Evolutionary conservation across 1,140 invertebrate species (phyloP).

Genomic region (Bombus balteatus): DNA sequence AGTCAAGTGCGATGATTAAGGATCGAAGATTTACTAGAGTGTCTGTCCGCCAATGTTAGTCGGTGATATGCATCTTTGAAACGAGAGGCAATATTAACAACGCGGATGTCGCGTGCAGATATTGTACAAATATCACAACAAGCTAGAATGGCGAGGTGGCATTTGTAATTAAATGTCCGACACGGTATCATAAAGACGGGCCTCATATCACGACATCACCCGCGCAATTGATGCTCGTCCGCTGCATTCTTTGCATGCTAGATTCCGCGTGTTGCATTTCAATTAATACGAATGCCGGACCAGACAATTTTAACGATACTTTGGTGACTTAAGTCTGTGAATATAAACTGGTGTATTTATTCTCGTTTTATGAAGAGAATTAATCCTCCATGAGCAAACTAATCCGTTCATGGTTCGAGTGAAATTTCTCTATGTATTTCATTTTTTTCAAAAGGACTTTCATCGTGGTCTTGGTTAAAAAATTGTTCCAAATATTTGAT

Average conservation of each 20-base stretch:
- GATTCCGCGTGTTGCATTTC: slow-evolving; percentile 27
- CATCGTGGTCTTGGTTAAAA: too few species aligned
- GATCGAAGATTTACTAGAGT: neutral
- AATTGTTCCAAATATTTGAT: too few species aligned
- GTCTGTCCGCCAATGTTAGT: slow-evolving; percentile 31
- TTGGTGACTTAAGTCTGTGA: neutral
- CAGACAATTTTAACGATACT: neutral
- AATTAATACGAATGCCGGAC: slow-evolving; percentile 23
- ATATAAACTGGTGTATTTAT: neutral
- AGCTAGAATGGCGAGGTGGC: neutral
- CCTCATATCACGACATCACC: slow-evolving; percentile 57
- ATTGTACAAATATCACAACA: slow-evolving; percentile 45
- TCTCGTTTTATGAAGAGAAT: neutral
- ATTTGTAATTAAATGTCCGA: slow-evolving; percentile 71
- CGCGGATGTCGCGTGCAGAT: slow-evolving; percentile 54
- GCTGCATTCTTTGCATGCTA: slow-evolving; percentile 25
- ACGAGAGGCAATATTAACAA: slow-evolving; percentile 59
- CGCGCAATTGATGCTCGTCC: slow-evolving; percentile 62
- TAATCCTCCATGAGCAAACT: neutral
- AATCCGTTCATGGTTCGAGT: too few species aligned
- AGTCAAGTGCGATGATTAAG: neutral
- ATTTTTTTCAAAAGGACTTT: too few species aligned
- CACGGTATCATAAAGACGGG: slow-evolving; percentile 58
- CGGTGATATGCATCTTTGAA: slow-evolving; percentile 20
- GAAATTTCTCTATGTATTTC: too few species aligned